These are phyloP conservation scores for Gobionotothen gibberifrons DNA, from an alignment of 2,797 vertebrate genomes.

Conservation along the genomic window DNA sequence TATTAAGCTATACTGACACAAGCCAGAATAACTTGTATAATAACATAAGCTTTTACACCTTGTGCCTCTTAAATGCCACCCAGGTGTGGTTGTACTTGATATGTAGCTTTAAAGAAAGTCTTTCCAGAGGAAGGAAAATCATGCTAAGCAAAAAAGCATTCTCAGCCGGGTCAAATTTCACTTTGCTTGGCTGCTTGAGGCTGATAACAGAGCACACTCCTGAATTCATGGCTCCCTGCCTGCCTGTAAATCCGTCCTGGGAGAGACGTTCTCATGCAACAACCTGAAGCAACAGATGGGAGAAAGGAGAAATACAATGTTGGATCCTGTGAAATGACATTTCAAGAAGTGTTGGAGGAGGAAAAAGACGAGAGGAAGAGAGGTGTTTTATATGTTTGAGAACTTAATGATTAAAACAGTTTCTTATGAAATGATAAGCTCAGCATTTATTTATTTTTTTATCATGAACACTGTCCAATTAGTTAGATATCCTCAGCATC, in stretches of 20 bases:
- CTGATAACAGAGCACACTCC: slow-evolving; percentile 64
- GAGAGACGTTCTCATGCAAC: slow-evolving; percentile 51
- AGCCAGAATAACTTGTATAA: slow-evolving; percentile 5
- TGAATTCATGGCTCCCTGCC: slow-evolving; percentile 61
- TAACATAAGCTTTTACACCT: slow-evolving; percentile 4
- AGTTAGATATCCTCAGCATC: not conserved
- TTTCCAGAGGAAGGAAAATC: slow-evolving; percentile 55
- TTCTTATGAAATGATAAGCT: not conserved
- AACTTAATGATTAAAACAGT: not conserved
- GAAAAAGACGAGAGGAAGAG: not conserved
- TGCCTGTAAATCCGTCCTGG: slow-evolving; percentile 60
- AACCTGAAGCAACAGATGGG: slow-evolving; percentile 51
- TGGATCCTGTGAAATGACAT: slow-evolving; percentile 3
- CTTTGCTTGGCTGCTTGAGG: slow-evolving; percentile 67
- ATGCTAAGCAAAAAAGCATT: slow-evolving; percentile 43
- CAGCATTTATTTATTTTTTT: not conserved
- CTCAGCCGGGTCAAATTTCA: slow-evolving; percentile 67
- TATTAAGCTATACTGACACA: not conserved
- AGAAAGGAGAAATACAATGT: slow-evolving; percentile 26
- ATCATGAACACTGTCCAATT: not conserved
- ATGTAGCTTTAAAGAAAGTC: slow-evolving; percentile 43
- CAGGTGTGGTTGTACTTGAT: slow-evolving; percentile 28
- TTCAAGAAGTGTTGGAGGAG: slow-evolving; percentile 5
- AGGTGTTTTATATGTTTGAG: not conserved
- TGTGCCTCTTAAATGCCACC: slow-evolving; percentile 28